phyloP scores from a whole-genome alignment of 2,888 invertebrate species.

The Tenthredo distinguenda region DNA sequence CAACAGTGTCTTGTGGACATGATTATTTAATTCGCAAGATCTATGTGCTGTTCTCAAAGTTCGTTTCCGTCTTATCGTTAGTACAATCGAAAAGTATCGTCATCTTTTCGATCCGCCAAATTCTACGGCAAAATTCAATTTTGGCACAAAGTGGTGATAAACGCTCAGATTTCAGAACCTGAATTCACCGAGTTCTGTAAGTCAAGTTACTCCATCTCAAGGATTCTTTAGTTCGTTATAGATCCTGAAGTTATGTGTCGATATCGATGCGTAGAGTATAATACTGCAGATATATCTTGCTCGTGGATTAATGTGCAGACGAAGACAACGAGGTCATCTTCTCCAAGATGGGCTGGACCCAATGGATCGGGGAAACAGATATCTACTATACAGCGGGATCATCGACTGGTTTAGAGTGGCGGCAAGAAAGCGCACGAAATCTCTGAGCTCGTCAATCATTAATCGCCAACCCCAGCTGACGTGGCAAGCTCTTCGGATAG shows the following conservation, averaged over 20 bases:
- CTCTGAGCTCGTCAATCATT: conserved; percentile 46
- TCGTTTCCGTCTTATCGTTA: neutral
- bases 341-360: conserved; percentile 18
- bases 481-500: neutral
- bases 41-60: neutral
- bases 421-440: neutral
- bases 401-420: neutral
- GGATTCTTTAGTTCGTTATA: neutral
- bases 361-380: conserved; percentile 32
- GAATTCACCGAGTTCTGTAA: neutral
- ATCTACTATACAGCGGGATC: conserved; percentile 8
- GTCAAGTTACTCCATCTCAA: neutral
- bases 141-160: neutral
- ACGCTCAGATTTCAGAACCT: neutral
- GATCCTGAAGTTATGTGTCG: neutral
- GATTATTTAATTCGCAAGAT: neutral
- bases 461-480: conserved; percentile 45
- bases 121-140: neutral
- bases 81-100: neutral
- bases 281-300: neutral
- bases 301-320: conserved; percentile 37
- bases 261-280: neutral
- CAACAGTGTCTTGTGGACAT: neutral
- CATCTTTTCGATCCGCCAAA: neutral
- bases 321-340: conserved; percentile 35